phyloP scores from a whole-genome alignment of 2,888 invertebrate genomes.

The Amorpha juglandis region DNA sequence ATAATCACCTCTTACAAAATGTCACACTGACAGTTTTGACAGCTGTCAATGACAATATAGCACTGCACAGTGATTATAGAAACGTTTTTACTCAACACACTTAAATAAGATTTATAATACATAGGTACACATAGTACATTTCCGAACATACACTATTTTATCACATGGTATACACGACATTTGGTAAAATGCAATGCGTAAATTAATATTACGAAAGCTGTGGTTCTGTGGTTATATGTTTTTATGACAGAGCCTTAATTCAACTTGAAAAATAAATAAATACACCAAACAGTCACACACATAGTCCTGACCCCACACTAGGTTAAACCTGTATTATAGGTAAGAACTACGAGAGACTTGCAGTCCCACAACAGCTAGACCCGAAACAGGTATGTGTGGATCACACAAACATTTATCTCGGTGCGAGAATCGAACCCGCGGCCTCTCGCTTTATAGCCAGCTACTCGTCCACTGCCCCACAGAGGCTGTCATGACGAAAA shows the following conservation, averaged over 20 bases:
- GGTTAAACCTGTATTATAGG: no score
- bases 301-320: no score
- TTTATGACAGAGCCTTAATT: neutral
- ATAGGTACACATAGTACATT: constrained; percentile 23
- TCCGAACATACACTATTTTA: constrained; percentile 14
- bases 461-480: no score
- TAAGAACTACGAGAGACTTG: no score
- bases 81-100: neutral
- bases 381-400: no score
- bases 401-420: no score
- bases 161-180: constrained; percentile 27
- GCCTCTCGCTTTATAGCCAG: no score
- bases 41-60: constrained; percentile 13
- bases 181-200: constrained; percentile 22
- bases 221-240: neutral
- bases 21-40: constrained; percentile 17
- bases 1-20: neutral
- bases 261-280: neutral
- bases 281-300: no score
- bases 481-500: no score
- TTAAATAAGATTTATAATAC: constrained; percentile 23
- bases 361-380: no score
- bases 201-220: neutral
- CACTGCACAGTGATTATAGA: constrained; percentile 1
- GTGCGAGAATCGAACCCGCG: no score